Evolutionary conservation across 2,797 vertebrate species (phyloP).

Genomic region (Coregonus ussuriensis): DNA sequence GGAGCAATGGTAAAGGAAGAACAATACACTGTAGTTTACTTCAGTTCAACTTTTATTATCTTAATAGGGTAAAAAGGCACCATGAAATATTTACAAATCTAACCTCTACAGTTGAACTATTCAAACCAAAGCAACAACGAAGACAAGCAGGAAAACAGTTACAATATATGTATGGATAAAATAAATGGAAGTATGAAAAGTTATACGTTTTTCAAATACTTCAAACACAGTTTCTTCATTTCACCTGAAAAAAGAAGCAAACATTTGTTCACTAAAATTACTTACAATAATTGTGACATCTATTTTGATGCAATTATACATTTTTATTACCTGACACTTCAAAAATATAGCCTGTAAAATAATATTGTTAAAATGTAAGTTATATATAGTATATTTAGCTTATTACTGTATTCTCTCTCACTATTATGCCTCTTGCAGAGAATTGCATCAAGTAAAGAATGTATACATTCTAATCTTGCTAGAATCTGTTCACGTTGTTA

Average conservation of each 20-base stretch:
- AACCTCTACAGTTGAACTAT: background rate
- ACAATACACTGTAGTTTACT: background rate
- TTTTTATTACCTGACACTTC: too few relatives aligned
- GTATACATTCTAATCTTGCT: too few relatives aligned
- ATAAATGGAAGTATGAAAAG: background rate
- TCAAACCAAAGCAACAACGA: conserved; percentile 6
- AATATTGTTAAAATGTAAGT: too few relatives aligned
- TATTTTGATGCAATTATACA: too few relatives aligned
- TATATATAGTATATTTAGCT: too few relatives aligned
- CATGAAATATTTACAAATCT: conserved; percentile 12
- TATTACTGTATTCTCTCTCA: too few relatives aligned
- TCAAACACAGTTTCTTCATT: conserved; percentile 36
- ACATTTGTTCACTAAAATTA: conserved; percentile 1
- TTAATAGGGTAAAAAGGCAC: background rate
- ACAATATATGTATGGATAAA: background rate
- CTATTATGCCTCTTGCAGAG: too few relatives aligned
- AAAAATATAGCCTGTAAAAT: too few relatives aligned
- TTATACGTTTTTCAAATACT: background rate
- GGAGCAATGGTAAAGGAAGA: background rate
- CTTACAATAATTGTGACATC: background rate
- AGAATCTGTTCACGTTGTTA: too few relatives aligned
- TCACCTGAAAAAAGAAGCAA: conserved; percentile 48
- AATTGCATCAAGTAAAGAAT: too few relatives aligned
- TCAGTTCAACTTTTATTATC: conserved; percentile 44
- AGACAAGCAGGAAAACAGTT: conserved; percentile 31